Evolutionary conservation across 2,888 invertebrate species (phyloP).

Genomic region (Mechanitis mazaeus): DNA sequence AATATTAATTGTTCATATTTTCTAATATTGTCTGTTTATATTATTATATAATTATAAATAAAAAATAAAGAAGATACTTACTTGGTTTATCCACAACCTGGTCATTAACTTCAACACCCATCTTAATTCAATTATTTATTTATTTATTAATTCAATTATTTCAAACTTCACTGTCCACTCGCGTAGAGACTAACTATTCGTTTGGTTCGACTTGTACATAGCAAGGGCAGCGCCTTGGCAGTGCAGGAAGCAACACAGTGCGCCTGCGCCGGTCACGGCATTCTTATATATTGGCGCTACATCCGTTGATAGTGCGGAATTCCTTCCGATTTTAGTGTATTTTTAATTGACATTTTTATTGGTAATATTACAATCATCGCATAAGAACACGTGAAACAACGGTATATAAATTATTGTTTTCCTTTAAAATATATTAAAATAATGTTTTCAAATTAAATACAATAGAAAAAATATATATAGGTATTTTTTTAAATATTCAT

Average conservation of each 20-base stretch:
- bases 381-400: too few relatives aligned
- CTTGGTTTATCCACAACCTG: conserved; percentile 14
- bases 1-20: too few relatives aligned
- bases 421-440: too few relatives aligned
- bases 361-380: too few relatives aligned
- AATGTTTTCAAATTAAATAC: too few relatives aligned
- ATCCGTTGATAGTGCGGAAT: conserved; percentile 14
- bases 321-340: conserved; percentile 13
- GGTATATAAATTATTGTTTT: too few relatives aligned
- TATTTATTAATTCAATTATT: background rate
- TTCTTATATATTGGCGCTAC: conserved; percentile 28
- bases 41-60: background rate
- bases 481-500: too few relatives aligned
- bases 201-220: conserved; percentile 3
- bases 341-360: too few relatives aligned
- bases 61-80: conserved; percentile 7
- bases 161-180: conserved; percentile 14
- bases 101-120: conserved; percentile 10
- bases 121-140: conserved; percentile 1
- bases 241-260: conserved; percentile 29
- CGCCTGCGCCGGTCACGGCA: conserved; percentile 26
- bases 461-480: too few relatives aligned
- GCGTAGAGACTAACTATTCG: conserved; percentile 8
- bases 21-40: too few relatives aligned
- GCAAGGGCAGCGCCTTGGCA: conserved; percentile 32